Conservation (phyloP, 2,888 invertebrate species). For the Yponomeuta malinellus region DNA sequence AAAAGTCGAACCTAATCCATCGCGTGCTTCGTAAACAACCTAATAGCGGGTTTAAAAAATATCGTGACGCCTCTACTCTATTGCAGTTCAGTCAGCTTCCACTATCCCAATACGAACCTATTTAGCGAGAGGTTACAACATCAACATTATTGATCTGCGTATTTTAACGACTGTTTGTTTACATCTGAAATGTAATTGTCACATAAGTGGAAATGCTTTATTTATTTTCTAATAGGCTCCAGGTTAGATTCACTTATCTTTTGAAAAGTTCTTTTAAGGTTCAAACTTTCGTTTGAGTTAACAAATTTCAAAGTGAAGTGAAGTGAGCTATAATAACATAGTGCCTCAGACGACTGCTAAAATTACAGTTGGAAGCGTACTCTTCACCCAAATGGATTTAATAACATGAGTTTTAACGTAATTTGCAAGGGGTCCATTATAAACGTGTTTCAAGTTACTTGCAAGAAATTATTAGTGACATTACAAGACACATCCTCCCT, state of each 20-base stretch:
- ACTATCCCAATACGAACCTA: too few relatives aligned
- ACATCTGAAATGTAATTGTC: too few relatives aligned
- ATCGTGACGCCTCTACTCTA: constrained; percentile 12
- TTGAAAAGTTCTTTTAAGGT: too few relatives aligned
- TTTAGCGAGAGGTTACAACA: too few relatives aligned
- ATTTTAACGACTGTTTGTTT: too few relatives aligned
- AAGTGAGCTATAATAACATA: neutral
- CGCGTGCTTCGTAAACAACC: constrained; percentile 9
- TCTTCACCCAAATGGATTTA: neutral
- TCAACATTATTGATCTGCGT: too few relatives aligned
- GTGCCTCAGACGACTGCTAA: neutral
- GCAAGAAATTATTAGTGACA: neutral
- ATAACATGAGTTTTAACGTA: neutral
- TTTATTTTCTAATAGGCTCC: neutral
- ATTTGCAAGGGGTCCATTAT: neutral
- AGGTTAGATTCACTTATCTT: too few relatives aligned
- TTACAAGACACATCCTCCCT: neutral
- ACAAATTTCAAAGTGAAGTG: too few relatives aligned
- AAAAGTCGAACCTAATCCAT: neutral
- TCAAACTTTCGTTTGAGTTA: too few relatives aligned
- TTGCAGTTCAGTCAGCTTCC: neutral
- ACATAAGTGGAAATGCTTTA: neutral
- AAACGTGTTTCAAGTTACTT: neutral
- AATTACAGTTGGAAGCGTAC: neutral
- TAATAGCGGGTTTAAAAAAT: constrained; percentile 11